Evolutionary conservation across 1,140 invertebrate species (phyloP).

Genomic region (Drosophila trapezifrons): DNA sequence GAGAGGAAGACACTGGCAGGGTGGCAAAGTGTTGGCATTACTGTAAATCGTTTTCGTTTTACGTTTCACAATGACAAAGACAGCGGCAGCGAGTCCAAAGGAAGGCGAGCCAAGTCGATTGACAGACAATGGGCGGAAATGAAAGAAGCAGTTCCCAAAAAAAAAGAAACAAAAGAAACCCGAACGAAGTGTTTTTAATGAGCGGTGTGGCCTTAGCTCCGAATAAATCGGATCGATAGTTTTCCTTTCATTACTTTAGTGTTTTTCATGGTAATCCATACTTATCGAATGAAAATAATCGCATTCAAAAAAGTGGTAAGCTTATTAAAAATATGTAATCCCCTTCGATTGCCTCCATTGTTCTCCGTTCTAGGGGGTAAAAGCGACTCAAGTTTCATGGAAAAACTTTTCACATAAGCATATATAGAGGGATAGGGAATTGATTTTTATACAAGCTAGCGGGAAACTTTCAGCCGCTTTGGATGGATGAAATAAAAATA

Average conservation of each 20-base stretch:
- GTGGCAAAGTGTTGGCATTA: conserved; percentile 81
- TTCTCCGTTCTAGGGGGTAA: conserved; percentile 9
- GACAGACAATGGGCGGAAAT: conserved; percentile 68
- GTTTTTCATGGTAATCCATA: conserved; percentile 7
- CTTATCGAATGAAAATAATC: conserved; percentile 30
- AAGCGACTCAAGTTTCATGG: conserved; percentile 60
- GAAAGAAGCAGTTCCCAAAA: conserved; percentile 26
- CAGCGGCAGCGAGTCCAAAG: conserved; percentile 33
- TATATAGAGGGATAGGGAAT: conserved; percentile 63
- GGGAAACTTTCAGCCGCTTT: conserved; percentile 21
- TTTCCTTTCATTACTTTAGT: background rate
- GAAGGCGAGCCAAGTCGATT: conserved; percentile 37
- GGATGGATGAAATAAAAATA: conserved; percentile 42
- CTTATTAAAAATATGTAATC: conserved; percentile 21
- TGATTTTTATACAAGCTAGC: conserved; percentile 55
- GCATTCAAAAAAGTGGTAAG: background rate
- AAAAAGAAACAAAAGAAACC: conserved; percentile 19
- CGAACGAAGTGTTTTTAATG: conserved; percentile 37
- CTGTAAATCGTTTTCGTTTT: conserved; percentile 82
- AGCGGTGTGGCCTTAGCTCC: background rate
- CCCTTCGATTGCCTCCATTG: conserved; percentile 18
- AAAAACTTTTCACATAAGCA: conserved; percentile 73
- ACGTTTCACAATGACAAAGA: conserved; percentile 78
- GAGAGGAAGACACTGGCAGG: conserved; percentile 32
- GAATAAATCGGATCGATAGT: conserved; percentile 37